Percentiles rank a stretch among this genome's conserved stretches.
Conservation (phyloP, 1,140 invertebrate species). For the Zaprionus taronus region DNA sequence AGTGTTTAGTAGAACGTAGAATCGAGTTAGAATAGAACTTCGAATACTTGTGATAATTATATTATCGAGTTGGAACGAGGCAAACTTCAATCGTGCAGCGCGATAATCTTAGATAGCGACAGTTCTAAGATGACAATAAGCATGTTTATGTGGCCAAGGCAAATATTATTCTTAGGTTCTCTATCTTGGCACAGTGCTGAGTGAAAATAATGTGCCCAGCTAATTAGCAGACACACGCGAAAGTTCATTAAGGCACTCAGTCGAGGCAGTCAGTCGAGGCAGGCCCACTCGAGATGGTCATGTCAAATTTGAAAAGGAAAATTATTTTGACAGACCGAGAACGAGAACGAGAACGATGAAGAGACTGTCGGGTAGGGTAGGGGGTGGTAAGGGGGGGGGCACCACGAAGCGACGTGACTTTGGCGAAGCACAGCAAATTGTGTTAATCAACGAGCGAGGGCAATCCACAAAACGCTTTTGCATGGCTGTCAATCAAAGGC, state of each 20-base stretch:
- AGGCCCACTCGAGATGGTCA: slow-evolving; percentile 38
- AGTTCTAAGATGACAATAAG: not conserved
- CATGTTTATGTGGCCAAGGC: not conserved
- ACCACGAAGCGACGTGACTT: slow-evolving; percentile 36
- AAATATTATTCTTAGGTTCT: slow-evolving; percentile 8
- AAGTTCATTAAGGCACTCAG: slow-evolving; percentile 42
- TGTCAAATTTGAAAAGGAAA: slow-evolving; percentile 52
- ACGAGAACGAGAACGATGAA: not conserved
- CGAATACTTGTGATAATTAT: not conserved
- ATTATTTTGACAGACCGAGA: slow-evolving; percentile 47
- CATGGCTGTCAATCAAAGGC: slow-evolving; percentile 58
- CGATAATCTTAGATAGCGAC: slow-evolving; percentile 1
- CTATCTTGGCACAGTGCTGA: slow-evolving; percentile 1
- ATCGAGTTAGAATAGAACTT: not conserved
- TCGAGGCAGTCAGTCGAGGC: slow-evolving; percentile 18
- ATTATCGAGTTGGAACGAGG: not conserved
- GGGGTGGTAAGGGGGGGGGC: not conserved
- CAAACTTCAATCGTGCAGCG: not conserved
- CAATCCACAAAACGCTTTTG: slow-evolving; percentile 47
- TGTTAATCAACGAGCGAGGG: slow-evolving; percentile 50
- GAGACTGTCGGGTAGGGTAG: not conserved
- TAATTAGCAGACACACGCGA: slow-evolving; percentile 44
- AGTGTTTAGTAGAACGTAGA: not conserved
- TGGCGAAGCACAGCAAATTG: slow-evolving; percentile 55
- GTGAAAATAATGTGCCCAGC: slow-evolving; percentile 30